Percentiles rank a stretch among this genome's conserved stretches.
Conservation (phyloP, 2,797 vertebrate genomes). For the Natrix natrix region DNA sequence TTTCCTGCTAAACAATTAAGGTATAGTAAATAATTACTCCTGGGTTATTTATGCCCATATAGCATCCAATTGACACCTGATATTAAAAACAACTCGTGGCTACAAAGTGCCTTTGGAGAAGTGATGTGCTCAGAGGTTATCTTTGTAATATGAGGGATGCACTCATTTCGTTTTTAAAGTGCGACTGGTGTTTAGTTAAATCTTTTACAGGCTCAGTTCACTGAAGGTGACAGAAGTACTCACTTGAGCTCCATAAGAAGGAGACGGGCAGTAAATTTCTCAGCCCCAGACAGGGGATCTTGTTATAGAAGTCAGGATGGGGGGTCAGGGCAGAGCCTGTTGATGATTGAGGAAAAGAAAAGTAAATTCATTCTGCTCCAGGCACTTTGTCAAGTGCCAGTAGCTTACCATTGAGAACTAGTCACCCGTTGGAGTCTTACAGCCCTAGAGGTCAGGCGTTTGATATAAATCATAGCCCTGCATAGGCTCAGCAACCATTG, state of each 20-base stretch:
- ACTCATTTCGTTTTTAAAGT: constrained; percentile 65
- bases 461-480: constrained; percentile 89
- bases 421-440: constrained; percentile 98
- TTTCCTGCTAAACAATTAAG: constrained; percentile 5
- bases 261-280: constrained; percentile 98
- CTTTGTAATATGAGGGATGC: constrained; percentile 48
- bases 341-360: constrained; percentile 99
- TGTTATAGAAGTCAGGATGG: constrained; percentile 99
- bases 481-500: constrained; percentile 82
- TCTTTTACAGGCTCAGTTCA: constrained; percentile 75
- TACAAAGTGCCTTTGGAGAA: constrained; percentile 36
- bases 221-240: constrained; percentile 97
- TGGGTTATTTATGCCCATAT: background rate
- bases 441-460: constrained; percentile 96
- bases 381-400: constrained; percentile 99
- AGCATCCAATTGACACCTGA: background rate
- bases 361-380: constrained; percentile 99
- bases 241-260: constrained; percentile 94
- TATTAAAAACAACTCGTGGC: background rate
- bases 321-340: constrained; percentile 99
- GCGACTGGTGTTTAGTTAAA: constrained; percentile 74
- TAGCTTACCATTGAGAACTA: constrained; percentile 99
- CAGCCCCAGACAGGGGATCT: constrained; percentile 97
- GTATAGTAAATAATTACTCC: background rate
- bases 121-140: constrained; percentile 22